Evolutionary conservation across 1,140 invertebrate species (phyloP), one percentile per base, ranked within the genome.

Genomic region (Pseudomyrmex dendroicus): DNA sequence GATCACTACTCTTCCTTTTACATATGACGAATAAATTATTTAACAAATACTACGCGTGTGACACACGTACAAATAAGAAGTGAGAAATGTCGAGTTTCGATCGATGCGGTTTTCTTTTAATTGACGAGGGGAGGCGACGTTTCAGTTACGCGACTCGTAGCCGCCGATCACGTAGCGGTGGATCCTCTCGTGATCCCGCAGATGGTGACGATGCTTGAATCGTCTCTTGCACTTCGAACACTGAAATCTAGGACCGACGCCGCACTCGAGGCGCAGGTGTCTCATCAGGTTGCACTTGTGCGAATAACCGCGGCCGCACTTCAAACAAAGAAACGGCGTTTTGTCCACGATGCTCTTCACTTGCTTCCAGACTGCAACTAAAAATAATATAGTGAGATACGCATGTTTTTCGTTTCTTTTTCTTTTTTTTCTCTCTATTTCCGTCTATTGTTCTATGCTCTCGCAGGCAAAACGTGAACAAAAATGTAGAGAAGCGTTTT

Each of bases 181-280:
- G 7, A 91, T 92, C 12, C 82, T 89, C 25, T 91, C 77, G 67
- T 94, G 93, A 85, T 93, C 92, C 25, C 90, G 89, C 46, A 94
- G 84, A 62, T 95, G 94, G 78, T 94, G 93, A 10, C 94, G 94
- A 87, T 95, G 95, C 82, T 94, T 95, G 83, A 94, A 95, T 59
- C 93, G 92, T 72, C 93, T 93, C 12, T 92, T 91, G 87, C 95
- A 95, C 52, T 91, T 89, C 1, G 86, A 84, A 67, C 95, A 96
- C 17, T 93, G 91, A 89, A 95, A 96, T 87, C 94, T 92, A 1
- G 95, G 95, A 10, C 92, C 92, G 15, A 95, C 94, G n/a, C 95
- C 95, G 82, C 95, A 96, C 77, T 96, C 95, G 74, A 95, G 93
- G 57, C 94, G 93, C 66, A 92, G 89, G 82, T 95, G 95, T 35